These are phyloP conservation scores for Ptychodera flava DNA, from an alignment of 35 echinoderm and acorn worm species.

Conservation along the genomic window DNA sequence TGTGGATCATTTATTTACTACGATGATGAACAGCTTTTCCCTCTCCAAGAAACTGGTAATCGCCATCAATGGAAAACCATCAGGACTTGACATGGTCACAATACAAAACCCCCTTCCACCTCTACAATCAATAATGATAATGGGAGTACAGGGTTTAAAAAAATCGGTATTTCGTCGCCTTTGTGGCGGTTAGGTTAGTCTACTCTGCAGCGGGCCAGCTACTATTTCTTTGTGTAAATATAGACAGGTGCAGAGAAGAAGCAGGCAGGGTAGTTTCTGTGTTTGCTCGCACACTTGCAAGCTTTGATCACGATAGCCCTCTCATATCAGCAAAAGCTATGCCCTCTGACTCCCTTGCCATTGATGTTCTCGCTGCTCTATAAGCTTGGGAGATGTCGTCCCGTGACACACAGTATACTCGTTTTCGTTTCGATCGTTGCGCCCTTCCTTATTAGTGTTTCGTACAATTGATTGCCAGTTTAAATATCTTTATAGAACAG, in stretches of 20 bases:
- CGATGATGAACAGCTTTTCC: no score
- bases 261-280: neutral
- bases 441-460: no score
- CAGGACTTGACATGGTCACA: neutral
- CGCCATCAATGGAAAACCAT: neutral
- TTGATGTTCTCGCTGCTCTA: no score
- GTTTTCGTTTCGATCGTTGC: no score
- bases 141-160: neutral
- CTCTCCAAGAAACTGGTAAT: no score
- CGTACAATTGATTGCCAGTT: no score
- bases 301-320: neutral
- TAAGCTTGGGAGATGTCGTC: no score
- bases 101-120: neutral
- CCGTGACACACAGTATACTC: no score
- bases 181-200: neutral
- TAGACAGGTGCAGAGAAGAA: neutral
- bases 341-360: no score
- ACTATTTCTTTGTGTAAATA: neutral
- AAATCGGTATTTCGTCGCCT: neutral
- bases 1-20: no score
- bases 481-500: no score
- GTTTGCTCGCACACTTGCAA: neutral
- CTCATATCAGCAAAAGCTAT: neutral
- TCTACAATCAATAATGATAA: neutral
- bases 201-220: neutral